Base-by-base conservation (phyloP, 2,113 vertebrate genomes). In the Gymnocephalus cernua region DNA sequence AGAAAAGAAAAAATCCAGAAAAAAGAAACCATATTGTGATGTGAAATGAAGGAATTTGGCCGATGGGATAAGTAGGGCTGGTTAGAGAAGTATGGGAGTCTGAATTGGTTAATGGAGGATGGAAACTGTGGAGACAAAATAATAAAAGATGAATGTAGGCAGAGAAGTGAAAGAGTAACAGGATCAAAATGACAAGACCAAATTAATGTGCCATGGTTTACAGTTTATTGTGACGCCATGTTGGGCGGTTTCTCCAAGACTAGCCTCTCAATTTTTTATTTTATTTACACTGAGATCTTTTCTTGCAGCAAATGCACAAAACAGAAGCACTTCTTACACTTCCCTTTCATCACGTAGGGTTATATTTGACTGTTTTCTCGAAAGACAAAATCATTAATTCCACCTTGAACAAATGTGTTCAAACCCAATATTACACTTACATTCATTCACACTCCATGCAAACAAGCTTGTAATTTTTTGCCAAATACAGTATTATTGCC, bases 181-280 rank as follows among this genome's bases (percentile, higher is more conserved):
- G 32, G 47, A 53, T 32, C 13, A 65, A 45, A 74, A 69, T 38
- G 1, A 61, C 18, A n/a, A 0, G 76, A 89, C 86, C 86, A 83
- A 86, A 82, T 77, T 2, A 53, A 86, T 48, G 82, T 85, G 85
- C 78, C 78, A 65, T 73, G 58, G 58, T 82, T 76, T 88, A 63
- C 59, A 27, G 45, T 75, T 48, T 18, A 27, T 3, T 53, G 53
- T 45, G 61, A 72, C 3, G 16, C 67, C 66, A 57, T 69, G 23
- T 29, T 4, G 54, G 41, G 27, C 1, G 3, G 27, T 68, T 73
- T 54, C 1, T 29, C n/a, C 10, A 18, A 11, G 27, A 45, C 23
- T 3, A 3, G 18, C 32, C 47, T 48, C 57, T 19, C 44, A 38
- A 32, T 32, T 1, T 32, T 32, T 32, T 32, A 23, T 13, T 32